Evolutionary conservation across 2,888 invertebrate species (phyloP), one percentile per base, ranked within the genome.

Genomic region (Pristionchus entomophagus): DNA sequence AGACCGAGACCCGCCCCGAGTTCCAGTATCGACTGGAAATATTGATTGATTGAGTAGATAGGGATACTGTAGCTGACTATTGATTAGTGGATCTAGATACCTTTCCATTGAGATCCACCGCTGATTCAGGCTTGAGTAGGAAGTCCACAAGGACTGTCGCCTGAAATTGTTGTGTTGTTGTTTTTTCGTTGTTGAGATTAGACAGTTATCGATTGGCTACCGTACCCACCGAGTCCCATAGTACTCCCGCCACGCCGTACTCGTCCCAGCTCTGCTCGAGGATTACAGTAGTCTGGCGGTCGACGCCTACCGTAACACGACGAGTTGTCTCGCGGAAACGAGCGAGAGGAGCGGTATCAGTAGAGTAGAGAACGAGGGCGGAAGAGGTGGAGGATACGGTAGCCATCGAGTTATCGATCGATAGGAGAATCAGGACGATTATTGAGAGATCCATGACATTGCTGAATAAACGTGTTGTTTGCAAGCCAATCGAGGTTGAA

Each of bases 231-330:
- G 84, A 84, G n/a, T 86, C 86, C 86, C 86, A 86, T 56, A 86
- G 56, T 41, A 86, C 86, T 41, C 86, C 86, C 12, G 84, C 84
- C 41, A 86, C 86, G 12, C 86, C 87, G 45, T 69, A 45, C 32
- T 69, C 65, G 19, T 38, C 45, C 83, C 84, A 78, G 53, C 85
- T 69, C 77, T 77, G 78, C 89, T 91, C 22, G 88, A 94, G 69
- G n/a, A 26, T 41, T 95, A 86, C 85, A 8, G 85, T 85, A 65
- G 38, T 19, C 19, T 38, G 22, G 2, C 22, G 49, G 32, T 84
- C 69, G 41, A 0, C n/a, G n/a, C 73, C 85, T 14, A 85, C 85
- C 49, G 85, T 85, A 77, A 85, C 77, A 53, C 41, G 26, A 19
- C 56, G 51, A 8, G 85, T 53, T 17, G 85, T 85, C 59, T 85